These are phyloP conservation scores for Delia radicum DNA, from an alignment of 1,140 invertebrate species.

Conservation along the genomic window DNA sequence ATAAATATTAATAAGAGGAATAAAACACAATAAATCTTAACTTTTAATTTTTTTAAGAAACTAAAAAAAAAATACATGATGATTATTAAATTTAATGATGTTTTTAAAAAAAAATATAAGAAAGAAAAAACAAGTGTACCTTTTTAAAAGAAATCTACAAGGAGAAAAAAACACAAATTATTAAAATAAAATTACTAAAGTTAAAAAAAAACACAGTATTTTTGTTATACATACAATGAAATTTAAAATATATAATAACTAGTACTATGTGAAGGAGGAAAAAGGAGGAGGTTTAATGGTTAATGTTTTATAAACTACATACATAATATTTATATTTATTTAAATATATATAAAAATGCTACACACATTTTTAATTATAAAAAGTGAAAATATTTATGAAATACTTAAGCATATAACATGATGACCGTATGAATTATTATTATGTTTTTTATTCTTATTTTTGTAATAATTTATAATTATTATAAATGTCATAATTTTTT, in stretches of 20 bases:
- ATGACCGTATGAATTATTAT: no score
- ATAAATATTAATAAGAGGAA: not conserved
- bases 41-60: not conserved
- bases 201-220: not conserved
- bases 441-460: no score
- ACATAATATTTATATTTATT: not conserved
- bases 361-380: not conserved
- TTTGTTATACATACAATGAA: not conserved
- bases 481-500: not conserved
- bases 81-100: not conserved
- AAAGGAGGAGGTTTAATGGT: not conserved
- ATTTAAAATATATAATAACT: not conserved
- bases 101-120: not conserved
- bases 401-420: not conserved
- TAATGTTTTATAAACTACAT: not conserved
- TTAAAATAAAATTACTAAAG: not conserved
- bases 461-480: no score
- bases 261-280: not conserved
- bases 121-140: not conserved
- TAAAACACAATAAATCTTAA: not conserved
- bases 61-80: not conserved
- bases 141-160: not conserved
- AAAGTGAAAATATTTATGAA: not conserved
- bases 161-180: not conserved
- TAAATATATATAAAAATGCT: not conserved